phyloP scores from a whole-genome alignment of 2,888 invertebrate genomes.

The Drosophila heteroneura region DNA sequence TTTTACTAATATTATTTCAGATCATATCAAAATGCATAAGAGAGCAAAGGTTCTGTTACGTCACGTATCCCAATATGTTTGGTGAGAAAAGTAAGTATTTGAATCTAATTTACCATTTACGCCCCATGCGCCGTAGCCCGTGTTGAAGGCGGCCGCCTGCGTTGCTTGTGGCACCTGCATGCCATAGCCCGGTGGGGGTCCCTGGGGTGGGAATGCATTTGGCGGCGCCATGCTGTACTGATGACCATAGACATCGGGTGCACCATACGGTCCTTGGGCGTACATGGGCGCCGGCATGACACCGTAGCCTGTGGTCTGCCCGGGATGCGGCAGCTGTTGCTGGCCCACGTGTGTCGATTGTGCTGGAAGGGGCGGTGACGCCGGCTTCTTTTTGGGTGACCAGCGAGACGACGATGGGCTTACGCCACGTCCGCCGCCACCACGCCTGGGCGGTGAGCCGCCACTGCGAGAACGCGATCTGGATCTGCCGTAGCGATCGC shows the following conservation, averaged over 20 bases:
- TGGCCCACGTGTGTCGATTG: constrained; percentile 24
- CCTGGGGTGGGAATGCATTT: constrained; percentile 67
- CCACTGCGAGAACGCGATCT: constrained; percentile 80
- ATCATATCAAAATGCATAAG: neutral
- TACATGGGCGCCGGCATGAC: constrained; percentile 80
- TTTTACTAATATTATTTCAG: neutral
- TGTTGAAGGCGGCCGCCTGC: constrained; percentile 66
- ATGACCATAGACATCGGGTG: constrained; percentile 65
- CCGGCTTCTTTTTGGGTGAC: constrained; percentile 82
- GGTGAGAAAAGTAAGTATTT: neutral
- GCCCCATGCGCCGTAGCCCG: constrained; percentile 82
- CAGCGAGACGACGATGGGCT: constrained; percentile 69
- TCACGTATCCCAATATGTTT: neutral
- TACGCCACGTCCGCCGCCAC: constrained; percentile 63
- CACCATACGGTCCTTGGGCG: constrained; percentile 71
- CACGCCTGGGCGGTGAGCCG: constrained; percentile 70
- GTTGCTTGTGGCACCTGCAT: constrained; percentile 75
- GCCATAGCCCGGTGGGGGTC: constrained; percentile 61
- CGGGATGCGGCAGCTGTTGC: constrained; percentile 51
- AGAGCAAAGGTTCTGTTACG: neutral
- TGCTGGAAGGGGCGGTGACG: constrained; percentile 75
- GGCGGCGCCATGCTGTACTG: constrained; percentile 79
- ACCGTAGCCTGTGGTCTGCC: constrained; percentile 62
- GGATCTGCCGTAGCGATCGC: constrained; percentile 71
- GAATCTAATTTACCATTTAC: constrained; percentile 63